phyloP scores from a whole-genome alignment of 53 echinoderm and acorn worm species.

The Luidia sarsii region DNA sequence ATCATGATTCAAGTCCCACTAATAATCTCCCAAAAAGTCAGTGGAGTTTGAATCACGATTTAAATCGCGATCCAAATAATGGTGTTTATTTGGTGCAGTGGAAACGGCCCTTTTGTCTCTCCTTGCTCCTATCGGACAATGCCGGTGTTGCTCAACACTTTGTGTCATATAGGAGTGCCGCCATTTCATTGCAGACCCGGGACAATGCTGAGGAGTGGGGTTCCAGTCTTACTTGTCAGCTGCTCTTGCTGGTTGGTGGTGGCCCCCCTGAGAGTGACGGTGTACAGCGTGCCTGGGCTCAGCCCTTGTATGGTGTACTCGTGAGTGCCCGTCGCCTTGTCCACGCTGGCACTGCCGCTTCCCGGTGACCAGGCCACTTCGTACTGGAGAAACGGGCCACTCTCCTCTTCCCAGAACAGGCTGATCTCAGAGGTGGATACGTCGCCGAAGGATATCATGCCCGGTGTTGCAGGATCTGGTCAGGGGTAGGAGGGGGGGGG shows the following conservation, averaged over 20 bases:
- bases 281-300: constrained; percentile 37
- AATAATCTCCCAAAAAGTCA: too few relatives aligned
- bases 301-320: constrained; percentile 34
- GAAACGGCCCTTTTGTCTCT: too few relatives aligned
- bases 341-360: background rate
- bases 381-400: background rate
- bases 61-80: too few relatives aligned
- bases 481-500: too few relatives aligned
- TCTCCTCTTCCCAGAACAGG: constrained; percentile 38
- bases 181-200: too few relatives aligned
- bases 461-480: background rate
- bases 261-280: background rate
- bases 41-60: too few relatives aligned
- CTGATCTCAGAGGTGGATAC: constrained; percentile 22
- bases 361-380: constrained; percentile 17
- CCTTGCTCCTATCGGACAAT: background rate
- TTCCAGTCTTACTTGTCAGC: constrained; percentile 28
- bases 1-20: too few relatives aligned
- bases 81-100: too few relatives aligned
- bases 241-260: background rate
- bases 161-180: too few relatives aligned
- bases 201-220: background rate
- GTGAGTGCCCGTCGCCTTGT: background rate
- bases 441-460: constrained; percentile 21
- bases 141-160: too few relatives aligned